Base-by-base conservation (phyloP, 2,797 vertebrate species). In the Arctocebus calabarensis region DNA sequence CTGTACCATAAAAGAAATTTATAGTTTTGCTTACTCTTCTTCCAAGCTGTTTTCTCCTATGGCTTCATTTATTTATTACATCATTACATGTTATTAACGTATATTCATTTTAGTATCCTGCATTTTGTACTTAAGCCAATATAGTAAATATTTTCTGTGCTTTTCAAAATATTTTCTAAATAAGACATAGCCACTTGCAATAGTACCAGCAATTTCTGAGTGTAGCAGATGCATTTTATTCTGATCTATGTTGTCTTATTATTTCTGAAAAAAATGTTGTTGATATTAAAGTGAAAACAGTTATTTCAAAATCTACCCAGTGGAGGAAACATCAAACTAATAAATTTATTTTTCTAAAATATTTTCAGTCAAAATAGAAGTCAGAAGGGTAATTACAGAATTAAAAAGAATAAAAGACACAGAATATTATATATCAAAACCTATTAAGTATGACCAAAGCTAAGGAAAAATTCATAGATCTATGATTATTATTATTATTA, bases 141-240 rank as follows among this genome's bases (percentile, higher is more conserved):
- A 61, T 81, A 37, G 66, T 77, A 83, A 93, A 78, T 34, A 90
- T 55, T 81, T 85, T 95, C 55, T 59, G 29, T 55, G 57, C 48
- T 94, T 88, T 94, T 59, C 37, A 79, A 78, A 91, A 87, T 70
- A 92, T 75, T 79, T 83, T 86, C 78, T 94, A 96, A 90, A 74
- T 34, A 25, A 70, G 59, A 55, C 16, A 74, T 7, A 88, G 48
- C 59, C 92, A 78, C 79, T 96, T 89, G 73, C 5, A 89, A 90
- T 43, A 70, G 17, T 66, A 90, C 20, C 32, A 73, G n/a, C 7
- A 87, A 79, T 71, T 10, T 29, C 64, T 23, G 12, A 91, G 25
- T 86, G 37, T 40, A 48, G 45, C n/a, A 73, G 64, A 87, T 95
- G 87, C 61, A 66, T 29, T 92, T 57, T 59, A 59, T 84, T 85